A percentile compares a stretch with the other conserved stretches of the same genome.
phyloP scores from a whole-genome alignment of 1,140 invertebrate genomes.

The Drosophila bocki region DNA sequence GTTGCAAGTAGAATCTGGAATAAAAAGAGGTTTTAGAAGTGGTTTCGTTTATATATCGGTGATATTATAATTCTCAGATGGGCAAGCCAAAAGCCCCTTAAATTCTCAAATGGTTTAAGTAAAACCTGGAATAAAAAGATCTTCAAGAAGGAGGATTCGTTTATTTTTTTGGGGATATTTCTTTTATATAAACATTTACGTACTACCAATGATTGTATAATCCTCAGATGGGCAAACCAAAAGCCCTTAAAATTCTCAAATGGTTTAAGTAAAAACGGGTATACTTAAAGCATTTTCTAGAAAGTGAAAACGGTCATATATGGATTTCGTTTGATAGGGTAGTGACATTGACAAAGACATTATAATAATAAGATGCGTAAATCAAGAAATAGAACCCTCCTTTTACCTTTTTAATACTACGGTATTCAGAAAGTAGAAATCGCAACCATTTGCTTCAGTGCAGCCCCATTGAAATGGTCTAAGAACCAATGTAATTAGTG shows the following conservation, averaged over 20 bases:
- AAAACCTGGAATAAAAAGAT: not conserved
- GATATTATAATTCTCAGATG: not conserved
- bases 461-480: constrained; percentile 67
- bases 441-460: not conserved
- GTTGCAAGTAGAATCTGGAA: not conserved
- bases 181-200: not conserved
- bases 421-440: not conserved
- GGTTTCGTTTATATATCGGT: not conserved
- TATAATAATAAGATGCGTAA: not conserved
- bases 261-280: not conserved
- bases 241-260: not conserved
- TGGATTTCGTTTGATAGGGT: no score
- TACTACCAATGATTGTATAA: not conserved
- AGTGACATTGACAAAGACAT: not conserved
- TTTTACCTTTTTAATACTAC: no score
- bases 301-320: no score
- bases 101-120: not conserved
- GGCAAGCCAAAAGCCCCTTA: not conserved
- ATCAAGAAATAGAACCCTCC: no score
- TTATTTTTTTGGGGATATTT: not conserved
- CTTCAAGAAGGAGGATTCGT: no score
- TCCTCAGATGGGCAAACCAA: no score
- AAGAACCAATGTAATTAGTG: constrained; percentile 83
- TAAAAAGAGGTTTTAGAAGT: not conserved
- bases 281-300: not conserved